Evolutionary conservation across 2,797 vertebrate species (phyloP).

Genomic region (Acanthurus lineatus): DNA sequence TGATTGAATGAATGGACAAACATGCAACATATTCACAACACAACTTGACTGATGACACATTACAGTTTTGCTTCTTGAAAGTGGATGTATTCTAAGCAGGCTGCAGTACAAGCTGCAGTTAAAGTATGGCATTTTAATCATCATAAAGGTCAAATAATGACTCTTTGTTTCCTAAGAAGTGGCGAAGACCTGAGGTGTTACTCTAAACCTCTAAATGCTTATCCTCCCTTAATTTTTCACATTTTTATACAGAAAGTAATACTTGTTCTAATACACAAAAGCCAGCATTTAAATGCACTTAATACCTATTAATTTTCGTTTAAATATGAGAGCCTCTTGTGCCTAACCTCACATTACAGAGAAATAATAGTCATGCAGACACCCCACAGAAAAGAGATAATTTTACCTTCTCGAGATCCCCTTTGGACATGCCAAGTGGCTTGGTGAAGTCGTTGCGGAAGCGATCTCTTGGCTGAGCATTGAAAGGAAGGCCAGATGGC

Average conservation of each 20-base stretch:
- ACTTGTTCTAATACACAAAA: conserved; percentile 7
- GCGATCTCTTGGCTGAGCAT: conserved; percentile 87
- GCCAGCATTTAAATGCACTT: conserved; percentile 1
- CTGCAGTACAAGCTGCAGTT: neutral
- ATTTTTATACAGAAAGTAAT: conserved; percentile 1
- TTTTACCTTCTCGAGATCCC: conserved; percentile 87
- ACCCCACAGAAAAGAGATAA: neutral
- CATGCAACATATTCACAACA: conserved; percentile 3
- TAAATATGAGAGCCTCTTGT: neutral
- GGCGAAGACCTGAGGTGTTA: neutral
- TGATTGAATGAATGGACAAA: conserved; percentile 14
- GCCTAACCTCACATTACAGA: neutral
- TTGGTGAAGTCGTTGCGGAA: conserved; percentile 89
- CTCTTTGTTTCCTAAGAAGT: conserved; percentile 1
- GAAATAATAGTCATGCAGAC: conserved; percentile 41
- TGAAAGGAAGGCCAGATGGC: conserved; percentile 89
- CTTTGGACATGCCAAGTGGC: conserved; percentile 81
- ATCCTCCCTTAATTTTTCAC: neutral
- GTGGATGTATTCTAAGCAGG: conserved; percentile 1
- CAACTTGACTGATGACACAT: neutral
- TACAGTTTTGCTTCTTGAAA: conserved; percentile 7
- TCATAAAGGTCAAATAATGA: neutral
- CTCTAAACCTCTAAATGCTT: neutral
- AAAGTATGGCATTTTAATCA: neutral
- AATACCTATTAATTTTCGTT: neutral